Percentiles rank a stretch among this genome's conserved stretches.
Conservation (phyloP, 2,113 vertebrate genomes). For the Hemichromis elongatus region DNA sequence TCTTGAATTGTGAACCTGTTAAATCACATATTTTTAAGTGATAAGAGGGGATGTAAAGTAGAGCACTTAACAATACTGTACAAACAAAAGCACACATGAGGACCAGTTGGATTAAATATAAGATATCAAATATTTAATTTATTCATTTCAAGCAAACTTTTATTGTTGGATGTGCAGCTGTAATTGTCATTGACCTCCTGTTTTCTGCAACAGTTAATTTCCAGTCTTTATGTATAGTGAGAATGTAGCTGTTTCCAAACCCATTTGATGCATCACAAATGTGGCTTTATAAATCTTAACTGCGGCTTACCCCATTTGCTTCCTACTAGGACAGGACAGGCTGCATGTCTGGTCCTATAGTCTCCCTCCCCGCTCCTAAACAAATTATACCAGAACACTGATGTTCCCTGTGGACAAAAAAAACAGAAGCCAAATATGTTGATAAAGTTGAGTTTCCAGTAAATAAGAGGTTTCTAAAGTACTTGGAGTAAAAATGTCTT, state of each 20-base stretch:
- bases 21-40: not conserved
- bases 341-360: constrained; percentile 92
- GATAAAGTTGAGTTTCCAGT: not conserved
- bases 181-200: not conserved
- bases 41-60: not conserved
- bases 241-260: not conserved
- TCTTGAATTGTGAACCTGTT: not conserved
- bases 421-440: not conserved
- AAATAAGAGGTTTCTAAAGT: not conserved
- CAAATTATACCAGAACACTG: constrained; percentile 98
- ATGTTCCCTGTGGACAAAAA: constrained; percentile 82
- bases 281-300: not conserved
- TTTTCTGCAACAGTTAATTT: not conserved
- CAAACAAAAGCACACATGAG: not conserved
- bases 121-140: not conserved
- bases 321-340: constrained; percentile 94
- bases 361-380: constrained; percentile 92
- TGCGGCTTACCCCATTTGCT: constrained; percentile 94
- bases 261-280: not conserved
- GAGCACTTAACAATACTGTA: not conserved
- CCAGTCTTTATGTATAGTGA: not conserved
- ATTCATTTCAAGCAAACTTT: not conserved
- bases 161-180: not conserved
- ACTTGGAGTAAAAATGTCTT: not conserved
- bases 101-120: not conserved